These are phyloP conservation scores for Hirtodrosophila trivittata DNA, from an alignment of 2,888 invertebrate species.

Conservation along the genomic window DNA sequence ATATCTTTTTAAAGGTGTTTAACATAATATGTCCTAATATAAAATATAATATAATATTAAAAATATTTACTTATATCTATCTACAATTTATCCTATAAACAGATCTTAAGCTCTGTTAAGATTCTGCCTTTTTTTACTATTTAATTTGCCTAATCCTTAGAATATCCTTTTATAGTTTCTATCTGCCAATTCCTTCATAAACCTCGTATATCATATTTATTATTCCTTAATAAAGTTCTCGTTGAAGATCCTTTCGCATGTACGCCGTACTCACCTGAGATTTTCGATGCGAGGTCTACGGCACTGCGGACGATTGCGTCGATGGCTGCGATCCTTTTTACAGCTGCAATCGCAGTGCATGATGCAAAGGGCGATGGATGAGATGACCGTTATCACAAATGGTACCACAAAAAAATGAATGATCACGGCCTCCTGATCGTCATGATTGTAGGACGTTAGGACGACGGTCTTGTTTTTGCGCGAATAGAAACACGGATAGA, in stretches of 20 bases:
- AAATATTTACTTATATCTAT: too few species aligned
- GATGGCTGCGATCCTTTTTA: slow-evolving; percentile 87
- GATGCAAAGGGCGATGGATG: slow-evolving; percentile 92
- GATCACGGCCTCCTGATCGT: slow-evolving; percentile 92
- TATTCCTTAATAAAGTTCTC: too few species aligned
- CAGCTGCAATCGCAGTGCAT: slow-evolving; percentile 94
- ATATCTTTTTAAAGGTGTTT: too few species aligned
- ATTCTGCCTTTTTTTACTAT: too few species aligned
- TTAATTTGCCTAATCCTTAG: too few species aligned
- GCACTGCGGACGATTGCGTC: slow-evolving; percentile 85
- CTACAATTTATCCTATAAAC: too few species aligned
- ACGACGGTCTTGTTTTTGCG: slow-evolving; percentile 92
- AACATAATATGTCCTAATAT: too few species aligned
- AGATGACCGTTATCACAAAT: slow-evolving; percentile 92
- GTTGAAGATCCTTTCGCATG: neutral
- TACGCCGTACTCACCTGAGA: slow-evolving; percentile 85
- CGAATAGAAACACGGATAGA: slow-evolving; percentile 95
- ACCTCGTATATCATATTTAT: too few species aligned
- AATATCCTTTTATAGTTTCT: too few species aligned
- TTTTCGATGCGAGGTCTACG: slow-evolving; percentile 86
- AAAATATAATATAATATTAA: too few species aligned
- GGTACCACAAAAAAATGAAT: slow-evolving; percentile 93
- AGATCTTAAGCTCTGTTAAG: too few species aligned
- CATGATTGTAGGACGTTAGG: slow-evolving; percentile 92
- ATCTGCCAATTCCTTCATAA: too few species aligned